These are phyloP conservation scores for Trypoxylus dichotomus DNA, from an alignment of 1,140 invertebrate species.

Conservation along the genomic window DNA sequence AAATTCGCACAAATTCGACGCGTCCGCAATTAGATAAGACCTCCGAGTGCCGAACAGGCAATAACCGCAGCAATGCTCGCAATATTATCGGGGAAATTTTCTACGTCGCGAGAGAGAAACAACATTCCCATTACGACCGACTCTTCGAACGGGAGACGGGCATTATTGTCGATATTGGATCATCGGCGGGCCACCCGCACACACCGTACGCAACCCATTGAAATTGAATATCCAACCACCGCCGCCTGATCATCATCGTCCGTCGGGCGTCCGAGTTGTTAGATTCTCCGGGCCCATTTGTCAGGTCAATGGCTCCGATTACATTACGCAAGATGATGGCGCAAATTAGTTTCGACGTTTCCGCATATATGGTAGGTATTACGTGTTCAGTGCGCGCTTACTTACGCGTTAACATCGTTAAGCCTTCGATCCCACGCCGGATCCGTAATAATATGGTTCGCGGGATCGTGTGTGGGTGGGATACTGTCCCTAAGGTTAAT, in stretches of 20 bases:
- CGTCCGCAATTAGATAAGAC: constrained; percentile 13
- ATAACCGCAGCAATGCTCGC: background rate
- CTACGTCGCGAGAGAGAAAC: background rate
- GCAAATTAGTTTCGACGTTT: constrained; percentile 22
- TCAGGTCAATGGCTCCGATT: constrained; percentile 21
- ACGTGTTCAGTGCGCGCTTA: background rate
- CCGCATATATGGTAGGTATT: background rate
- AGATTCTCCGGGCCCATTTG: constrained; percentile 9
- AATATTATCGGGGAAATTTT: constrained; percentile 8
- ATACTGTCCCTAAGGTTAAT: too few species aligned
- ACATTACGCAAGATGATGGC: constrained; percentile 14
- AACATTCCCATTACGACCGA: constrained; percentile 13
- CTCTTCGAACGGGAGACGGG: background rate
- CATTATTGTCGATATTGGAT: constrained; percentile 24
- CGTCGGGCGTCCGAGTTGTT: background rate
- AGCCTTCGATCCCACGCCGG: background rate
- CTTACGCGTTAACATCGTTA: background rate
- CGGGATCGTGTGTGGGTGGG: too few species aligned
- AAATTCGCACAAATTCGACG: background rate
- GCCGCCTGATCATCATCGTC: too few species aligned
- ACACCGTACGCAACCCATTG: background rate
- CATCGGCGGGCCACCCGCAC: background rate
- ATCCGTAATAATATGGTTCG: background rate
- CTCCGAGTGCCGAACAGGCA: constrained; percentile 1
- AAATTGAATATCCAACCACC: background rate